Evolutionary conservation across 2,113 vertebrate genomes (phyloP), one percentile per base, ranked within the genome.

Genomic region (Phylloscopus whistleri): DNA sequence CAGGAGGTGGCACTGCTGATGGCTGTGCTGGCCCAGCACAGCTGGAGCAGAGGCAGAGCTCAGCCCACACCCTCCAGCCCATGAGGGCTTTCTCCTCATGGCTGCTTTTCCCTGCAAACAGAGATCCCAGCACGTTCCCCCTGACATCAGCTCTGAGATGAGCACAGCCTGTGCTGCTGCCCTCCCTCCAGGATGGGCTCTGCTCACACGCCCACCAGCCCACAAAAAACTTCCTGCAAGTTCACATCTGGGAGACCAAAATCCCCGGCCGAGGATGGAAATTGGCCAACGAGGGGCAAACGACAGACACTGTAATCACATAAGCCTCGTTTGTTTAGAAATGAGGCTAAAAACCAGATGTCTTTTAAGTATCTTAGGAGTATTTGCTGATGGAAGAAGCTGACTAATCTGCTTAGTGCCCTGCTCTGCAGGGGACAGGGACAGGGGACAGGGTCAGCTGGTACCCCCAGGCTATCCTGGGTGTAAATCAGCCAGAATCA

Each of bases 281-380:
- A 94, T 41, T 94, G 92, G 90, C 88, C 90, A 55, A 33, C 1
- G 0, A 94, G 79, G 59, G 83, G 74, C 88, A 39, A 58, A 55
- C 13, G 18, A 55, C 90, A 95, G 95, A 88, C 88, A 48, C 43
- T 3, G 13, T 95, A 95, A 96, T 90, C 95, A 62, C 90, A 77
- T 93, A 91, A 96, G 82, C 90, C 70, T 96, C 78, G 66, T 94
- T 91, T 91, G 67, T 68, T 30, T 15, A 76, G 94, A 93, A 94
- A 96, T 43, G 70, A 96, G 79, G 92, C 46, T 96, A 92, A 94
- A 96, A 96, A 92, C 0, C 92, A 95, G 95, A 93, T 92, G 94
- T 94, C 92, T 94, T 88, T 3, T 92, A 93, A 94, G 92, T 94
- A 82, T 85, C 96, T 90, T n/a, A 91, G 84, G 10, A 87, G 77